phyloP scores from a whole-genome alignment of 2,888 invertebrate genomes.

The Steinernema scapterisci region DNA sequence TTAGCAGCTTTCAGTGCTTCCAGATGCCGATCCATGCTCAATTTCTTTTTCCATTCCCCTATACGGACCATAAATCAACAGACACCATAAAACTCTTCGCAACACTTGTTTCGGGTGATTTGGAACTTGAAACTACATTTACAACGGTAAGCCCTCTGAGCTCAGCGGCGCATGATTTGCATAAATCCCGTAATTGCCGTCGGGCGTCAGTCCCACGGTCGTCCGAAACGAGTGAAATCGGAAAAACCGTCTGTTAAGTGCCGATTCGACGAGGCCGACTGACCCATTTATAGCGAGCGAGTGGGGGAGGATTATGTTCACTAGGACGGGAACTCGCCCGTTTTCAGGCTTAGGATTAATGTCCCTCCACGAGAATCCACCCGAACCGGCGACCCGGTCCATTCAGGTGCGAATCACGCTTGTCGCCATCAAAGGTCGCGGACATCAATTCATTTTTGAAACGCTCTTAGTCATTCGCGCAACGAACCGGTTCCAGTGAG shows the following conservation, averaged over 20 bases:
- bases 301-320: neutral
- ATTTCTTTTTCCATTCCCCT: too few species aligned
- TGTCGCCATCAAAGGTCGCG: conserved; percentile 1
- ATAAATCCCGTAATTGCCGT: conserved; percentile 21
- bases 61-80: neutral
- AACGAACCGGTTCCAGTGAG: conserved; percentile 22
- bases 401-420: neutral
- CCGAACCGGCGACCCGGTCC: neutral
- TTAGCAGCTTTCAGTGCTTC: too few species aligned
- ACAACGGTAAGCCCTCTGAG: neutral
- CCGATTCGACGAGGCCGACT: conserved; percentile 16
- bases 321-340: conserved; percentile 4
- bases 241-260: conserved; percentile 4
- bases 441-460: conserved; percentile 8
- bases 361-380: neutral
- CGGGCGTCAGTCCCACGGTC: neutral
- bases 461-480: conserved; percentile 28
- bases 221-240: conserved; percentile 14
- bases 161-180: neutral
- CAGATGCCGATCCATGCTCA: too few species aligned
- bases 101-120: too few species aligned
- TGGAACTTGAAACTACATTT: neutral
- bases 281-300: conserved; percentile 28
- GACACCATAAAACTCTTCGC: too few species aligned
- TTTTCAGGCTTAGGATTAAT: conserved; percentile 7